phyloP scores from a whole-genome alignment of 2,797 vertebrate genomes.

The Crossoptilon crossoptilon region DNA sequence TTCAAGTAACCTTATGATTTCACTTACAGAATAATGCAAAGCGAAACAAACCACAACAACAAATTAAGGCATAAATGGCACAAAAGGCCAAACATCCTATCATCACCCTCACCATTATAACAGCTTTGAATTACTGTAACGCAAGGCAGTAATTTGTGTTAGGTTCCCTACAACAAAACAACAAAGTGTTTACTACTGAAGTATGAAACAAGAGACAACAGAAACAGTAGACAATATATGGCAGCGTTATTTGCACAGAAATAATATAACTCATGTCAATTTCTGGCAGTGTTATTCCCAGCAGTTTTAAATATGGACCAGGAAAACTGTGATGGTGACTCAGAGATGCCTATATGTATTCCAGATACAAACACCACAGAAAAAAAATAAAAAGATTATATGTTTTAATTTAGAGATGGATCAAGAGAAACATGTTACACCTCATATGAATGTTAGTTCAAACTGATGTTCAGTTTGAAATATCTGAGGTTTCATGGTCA shows the following conservation, averaged over 20 bases:
- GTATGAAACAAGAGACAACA: neutral
- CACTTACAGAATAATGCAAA: neutral
- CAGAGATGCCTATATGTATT: neutral
- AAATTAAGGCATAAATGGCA: neutral
- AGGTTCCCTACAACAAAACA: neutral
- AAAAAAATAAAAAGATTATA: neutral
- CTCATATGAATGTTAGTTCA: neutral
- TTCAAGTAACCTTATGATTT: neutral
- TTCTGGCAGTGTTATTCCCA: accelerated
- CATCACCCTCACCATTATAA: neutral
- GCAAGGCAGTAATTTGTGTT: neutral
- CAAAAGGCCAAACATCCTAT: neutral
- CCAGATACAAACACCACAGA: neutral
- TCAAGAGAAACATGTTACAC: neutral
- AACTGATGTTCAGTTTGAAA: neutral
- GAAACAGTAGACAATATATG: neutral
- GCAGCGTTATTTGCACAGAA: neutral
- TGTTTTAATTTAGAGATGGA: neutral
- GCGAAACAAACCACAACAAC: neutral
- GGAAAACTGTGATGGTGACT: neutral
- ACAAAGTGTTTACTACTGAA: neutral
- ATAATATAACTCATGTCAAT: neutral
- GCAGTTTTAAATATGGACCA: neutral
- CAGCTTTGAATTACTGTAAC: neutral
- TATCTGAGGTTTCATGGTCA: neutral